phyloP scores from a whole-genome alignment of 2,797 vertebrate species.

The Diplodus sargus region DNA sequence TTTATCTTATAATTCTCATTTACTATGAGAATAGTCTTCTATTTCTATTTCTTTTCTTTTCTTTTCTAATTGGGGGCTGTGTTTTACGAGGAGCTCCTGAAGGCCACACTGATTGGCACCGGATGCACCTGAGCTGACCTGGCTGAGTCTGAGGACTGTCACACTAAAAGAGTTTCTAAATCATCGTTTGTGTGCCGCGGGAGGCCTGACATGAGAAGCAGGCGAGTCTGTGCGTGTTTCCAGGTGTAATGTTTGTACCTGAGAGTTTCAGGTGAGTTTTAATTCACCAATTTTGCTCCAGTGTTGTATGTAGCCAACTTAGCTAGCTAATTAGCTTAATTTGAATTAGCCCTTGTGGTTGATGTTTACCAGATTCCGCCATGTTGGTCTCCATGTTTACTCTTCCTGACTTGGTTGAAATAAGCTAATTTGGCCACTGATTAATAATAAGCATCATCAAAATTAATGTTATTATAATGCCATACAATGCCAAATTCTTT shows the following conservation, averaged over 20 bases:
- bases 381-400: neutral
- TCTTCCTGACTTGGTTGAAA: neutral
- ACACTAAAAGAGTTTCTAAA: neutral
- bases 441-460: neutral
- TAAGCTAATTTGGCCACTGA: too few relatives aligned
- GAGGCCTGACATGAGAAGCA: neutral
- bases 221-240: accelerated
- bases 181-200: neutral
- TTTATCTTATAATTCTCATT: too few relatives aligned
- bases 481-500: too few relatives aligned
- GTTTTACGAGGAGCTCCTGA: slow-evolving; percentile 54
- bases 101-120: slow-evolving; percentile 50
- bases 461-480: too few relatives aligned
- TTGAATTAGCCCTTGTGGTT: neutral
- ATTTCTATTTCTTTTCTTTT: too few relatives aligned
- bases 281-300: accelerated
- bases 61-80: neutral
- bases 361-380: neutral
- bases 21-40: too few relatives aligned
- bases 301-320: neutral
- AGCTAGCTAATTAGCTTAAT: neutral
- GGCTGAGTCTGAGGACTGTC: accelerated
- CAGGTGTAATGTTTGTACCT: neutral
- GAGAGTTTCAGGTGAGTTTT: slow-evolving; percentile 51
- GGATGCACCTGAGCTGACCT: slow-evolving; percentile 29